phyloP scores from a whole-genome alignment of 2,888 invertebrate genomes.

The Trachelus stipa region DNA sequence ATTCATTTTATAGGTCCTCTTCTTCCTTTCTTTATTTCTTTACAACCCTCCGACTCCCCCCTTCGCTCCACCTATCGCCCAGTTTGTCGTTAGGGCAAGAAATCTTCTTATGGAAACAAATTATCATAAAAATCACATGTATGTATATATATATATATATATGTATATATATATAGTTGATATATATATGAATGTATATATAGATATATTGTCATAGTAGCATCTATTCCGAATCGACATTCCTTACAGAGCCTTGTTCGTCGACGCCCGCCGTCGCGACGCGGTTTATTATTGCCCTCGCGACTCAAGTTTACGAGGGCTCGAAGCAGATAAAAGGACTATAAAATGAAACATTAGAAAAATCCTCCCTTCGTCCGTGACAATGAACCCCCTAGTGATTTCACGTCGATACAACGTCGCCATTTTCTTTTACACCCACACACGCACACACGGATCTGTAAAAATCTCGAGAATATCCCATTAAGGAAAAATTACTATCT shows the following conservation, averaged over 20 bases:
- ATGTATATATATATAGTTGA: not conserved
- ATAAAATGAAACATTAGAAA: slow-evolving; percentile 21
- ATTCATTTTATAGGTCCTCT: slow-evolving; percentile 24
- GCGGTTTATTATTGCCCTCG: slow-evolving; percentile 14
- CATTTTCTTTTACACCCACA: too few species aligned
- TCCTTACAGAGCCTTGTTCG: too few species aligned
- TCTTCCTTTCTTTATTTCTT: slow-evolving; percentile 13
- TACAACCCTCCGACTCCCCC: too few species aligned
- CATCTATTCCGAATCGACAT: too few species aligned
- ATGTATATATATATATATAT: slow-evolving; percentile 7
- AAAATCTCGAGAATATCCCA: too few species aligned
- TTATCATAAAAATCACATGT: slow-evolving; percentile 25
- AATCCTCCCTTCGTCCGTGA: slow-evolving; percentile 11
- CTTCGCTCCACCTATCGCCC: too few species aligned
- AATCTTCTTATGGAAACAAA: slow-evolving; percentile 22
- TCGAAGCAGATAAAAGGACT: slow-evolving; percentile 16
- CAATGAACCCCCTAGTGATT: slow-evolving; percentile 16
- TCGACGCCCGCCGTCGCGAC: slow-evolving; percentile 9
- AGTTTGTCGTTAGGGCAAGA: slow-evolving; percentile 6
- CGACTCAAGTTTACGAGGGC: slow-evolving; percentile 12
- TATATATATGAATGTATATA: too few species aligned
- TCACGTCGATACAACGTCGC: slow-evolving; percentile 10
- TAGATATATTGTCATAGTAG: too few species aligned
- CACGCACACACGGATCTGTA: too few species aligned
- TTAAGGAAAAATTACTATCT: too few species aligned